phyloP scores from a whole-genome alignment of 2,888 invertebrate species.

The Eupithecia vulgata region DNA sequence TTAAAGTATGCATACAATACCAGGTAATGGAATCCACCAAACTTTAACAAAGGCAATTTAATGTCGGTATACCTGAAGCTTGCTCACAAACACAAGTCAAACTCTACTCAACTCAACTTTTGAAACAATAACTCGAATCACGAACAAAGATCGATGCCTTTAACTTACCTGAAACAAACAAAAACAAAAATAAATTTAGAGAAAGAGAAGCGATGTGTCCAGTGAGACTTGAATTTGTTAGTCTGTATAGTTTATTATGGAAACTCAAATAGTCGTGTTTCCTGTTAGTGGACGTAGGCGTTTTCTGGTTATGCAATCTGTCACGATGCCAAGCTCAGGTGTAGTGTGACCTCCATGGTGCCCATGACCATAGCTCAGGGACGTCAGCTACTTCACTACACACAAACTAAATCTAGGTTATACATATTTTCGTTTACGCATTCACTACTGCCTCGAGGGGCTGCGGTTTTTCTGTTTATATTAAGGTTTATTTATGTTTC shows the following conservation, averaged over 20 bases:
- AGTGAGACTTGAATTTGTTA: constrained; percentile 46
- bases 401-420: background rate
- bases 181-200: constrained; percentile 43
- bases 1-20: background rate
- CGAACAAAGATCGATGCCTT: constrained; percentile 24
- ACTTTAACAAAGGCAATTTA: background rate
- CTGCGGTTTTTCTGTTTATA: too few relatives aligned
- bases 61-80: background rate
- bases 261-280: constrained; percentile 74
- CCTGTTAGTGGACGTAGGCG: constrained; percentile 71
- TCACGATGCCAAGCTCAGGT: constrained; percentile 79
- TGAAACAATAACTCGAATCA: constrained; percentile 29
- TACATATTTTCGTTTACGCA: background rate
- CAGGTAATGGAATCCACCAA: background rate
- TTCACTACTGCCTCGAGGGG: too few relatives aligned
- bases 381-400: constrained; percentile 52
- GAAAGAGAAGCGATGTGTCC: constrained; percentile 37
- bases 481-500: too few relatives aligned
- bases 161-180: constrained; percentile 68
- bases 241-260: constrained; percentile 56
- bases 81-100: constrained; percentile 7
- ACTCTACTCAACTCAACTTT: constrained; percentile 18
- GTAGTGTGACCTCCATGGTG: constrained; percentile 67
- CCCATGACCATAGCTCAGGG: constrained; percentile 44
- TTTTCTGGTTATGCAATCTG: constrained; percentile 75